Base-by-base conservation (phyloP, 2,113 vertebrate genomes). In the Gadus macrocephalus region DNA sequence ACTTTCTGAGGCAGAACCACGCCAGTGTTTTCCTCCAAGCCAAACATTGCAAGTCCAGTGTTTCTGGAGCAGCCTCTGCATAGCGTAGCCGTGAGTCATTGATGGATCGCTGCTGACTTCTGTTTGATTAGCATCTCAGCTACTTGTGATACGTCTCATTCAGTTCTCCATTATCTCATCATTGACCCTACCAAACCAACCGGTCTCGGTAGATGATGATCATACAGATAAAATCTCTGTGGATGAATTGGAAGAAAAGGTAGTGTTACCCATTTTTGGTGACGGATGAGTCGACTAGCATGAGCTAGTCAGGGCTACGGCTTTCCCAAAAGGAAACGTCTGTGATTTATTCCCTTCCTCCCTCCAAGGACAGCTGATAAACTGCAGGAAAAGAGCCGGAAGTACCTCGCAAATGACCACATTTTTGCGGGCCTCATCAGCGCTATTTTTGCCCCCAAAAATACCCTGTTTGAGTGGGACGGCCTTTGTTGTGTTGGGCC, bases 301-400 rank as follows among this genome's bases (percentile, higher is more conserved):
- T 67, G 20, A 61, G 19, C 25, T 3, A 58, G 31, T 9, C 17
- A 1, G 49, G 62, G 20, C 17, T 20, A 56, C 70, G 69, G 9
- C 15, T 53, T 60, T 78, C 53, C 69, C 6, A 15, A 61, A 66
- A 73, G 71, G 62, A 72, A 78, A 83, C 67, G 60, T 20, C 78
- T 75, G 72, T 73, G 75, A 35, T 73, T 83, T 66, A 9, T 49
- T 49, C 8, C 11, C 11, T 49, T 49, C 42, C 12, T 14, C 42
- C 78, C 82, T 83, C 86, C 19, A 14, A 67, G 85, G 89, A 83
- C 67, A 22, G 53, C 82, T 87, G 88, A 91, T 88, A 82, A 89
- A 86, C 56, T 0, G 17, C 72, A 86, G 83, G 88, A 49, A 49
- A 49, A 49, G 11, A 49, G 75, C 87, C 88, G 85, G 88, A 89